Evolutionary conservation across 2,113 vertebrate species (phyloP).

Genomic region (Meriones unguiculatus): DNA sequence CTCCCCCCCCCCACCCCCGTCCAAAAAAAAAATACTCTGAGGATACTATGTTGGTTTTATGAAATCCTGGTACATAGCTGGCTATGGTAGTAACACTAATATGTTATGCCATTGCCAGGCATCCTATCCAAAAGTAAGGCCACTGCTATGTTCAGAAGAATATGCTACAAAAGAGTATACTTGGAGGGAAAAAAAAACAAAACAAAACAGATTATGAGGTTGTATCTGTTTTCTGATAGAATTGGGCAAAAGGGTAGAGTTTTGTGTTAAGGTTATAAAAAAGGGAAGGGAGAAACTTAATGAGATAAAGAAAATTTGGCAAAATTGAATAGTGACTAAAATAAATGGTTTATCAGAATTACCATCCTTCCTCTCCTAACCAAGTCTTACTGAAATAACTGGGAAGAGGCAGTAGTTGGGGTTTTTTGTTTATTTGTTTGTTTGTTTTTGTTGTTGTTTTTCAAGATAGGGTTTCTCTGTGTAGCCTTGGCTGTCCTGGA

Average conservation of each 20-base stretch:
- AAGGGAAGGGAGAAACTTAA: background rate
- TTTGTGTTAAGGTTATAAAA: slow-evolving; percentile 19
- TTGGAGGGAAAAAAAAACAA: background rate
- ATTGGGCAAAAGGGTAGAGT: background rate
- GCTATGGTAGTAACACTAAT: background rate
- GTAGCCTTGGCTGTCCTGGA: no score
- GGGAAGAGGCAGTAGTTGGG: background rate
- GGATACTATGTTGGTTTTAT: background rate
- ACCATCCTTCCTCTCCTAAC: background rate
- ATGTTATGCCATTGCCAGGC: background rate
- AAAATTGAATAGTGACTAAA: slow-evolving; percentile 47
- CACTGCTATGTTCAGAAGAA: slow-evolving; percentile 25
- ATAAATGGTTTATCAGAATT: background rate
- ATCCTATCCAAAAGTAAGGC: slow-evolving; percentile 11
- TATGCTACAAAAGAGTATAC: slow-evolving; percentile 3
- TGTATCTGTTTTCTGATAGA: background rate
- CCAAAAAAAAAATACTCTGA: background rate
- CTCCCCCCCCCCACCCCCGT: no score
- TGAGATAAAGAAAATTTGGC: slow-evolving; percentile 25
- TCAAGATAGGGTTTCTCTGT: no score
- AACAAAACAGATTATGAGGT: background rate
- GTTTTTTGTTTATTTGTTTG: no score
- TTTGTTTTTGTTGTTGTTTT: no score
- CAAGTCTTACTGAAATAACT: background rate
- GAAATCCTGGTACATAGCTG: background rate